Percentiles rank a stretch among this genome's conserved stretches.
Conservation (phyloP, 2,113 vertebrate species). For the pig (Sus scrofa) region DNA sequence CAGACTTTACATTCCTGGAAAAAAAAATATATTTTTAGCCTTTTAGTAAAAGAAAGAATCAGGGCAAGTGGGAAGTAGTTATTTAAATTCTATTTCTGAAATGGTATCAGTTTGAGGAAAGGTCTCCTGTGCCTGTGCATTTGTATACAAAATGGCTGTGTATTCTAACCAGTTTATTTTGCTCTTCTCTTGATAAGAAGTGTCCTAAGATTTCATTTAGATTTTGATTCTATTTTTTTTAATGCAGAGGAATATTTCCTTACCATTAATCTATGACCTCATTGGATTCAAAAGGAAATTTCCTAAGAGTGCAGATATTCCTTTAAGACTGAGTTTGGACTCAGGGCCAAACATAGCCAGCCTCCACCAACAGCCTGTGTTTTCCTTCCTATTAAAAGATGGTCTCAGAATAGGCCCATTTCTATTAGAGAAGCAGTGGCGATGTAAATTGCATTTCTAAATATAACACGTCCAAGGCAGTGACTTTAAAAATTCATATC, state of each 20-base stretch:
- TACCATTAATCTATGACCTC: constrained; percentile 71
- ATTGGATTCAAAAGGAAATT: constrained; percentile 77
- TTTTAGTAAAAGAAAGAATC: background rate
- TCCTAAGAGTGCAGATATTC: constrained; percentile 29
- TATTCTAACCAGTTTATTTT: background rate
- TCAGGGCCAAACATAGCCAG: constrained; percentile 54
- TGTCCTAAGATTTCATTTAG: background rate
- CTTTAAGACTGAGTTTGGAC: background rate
- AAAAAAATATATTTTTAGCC: constrained; percentile 25
- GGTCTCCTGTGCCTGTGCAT: background rate
- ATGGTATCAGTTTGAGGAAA: background rate
- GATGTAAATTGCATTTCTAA: constrained; percentile 75
- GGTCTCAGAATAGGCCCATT: constrained; percentile 31
- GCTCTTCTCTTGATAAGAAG: background rate
- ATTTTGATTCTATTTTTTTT: constrained; percentile 37
- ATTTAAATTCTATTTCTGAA: background rate
- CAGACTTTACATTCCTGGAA: background rate
- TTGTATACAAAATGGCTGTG: background rate
- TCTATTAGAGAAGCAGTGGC: constrained; percentile 59
- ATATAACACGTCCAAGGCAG: constrained; percentile 31
- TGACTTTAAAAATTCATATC: constrained; percentile 56
- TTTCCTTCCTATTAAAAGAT: constrained; percentile 58
- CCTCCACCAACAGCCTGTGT: background rate
- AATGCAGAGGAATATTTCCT: background rate
- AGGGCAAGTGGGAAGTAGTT: background rate